A percentile compares a stretch with the other conserved stretches of the same genome.
These are phyloP conservation scores for Ovibos moschatus DNA, from an alignment of 2,113 vertebrate species.

Conservation along the genomic window DNA sequence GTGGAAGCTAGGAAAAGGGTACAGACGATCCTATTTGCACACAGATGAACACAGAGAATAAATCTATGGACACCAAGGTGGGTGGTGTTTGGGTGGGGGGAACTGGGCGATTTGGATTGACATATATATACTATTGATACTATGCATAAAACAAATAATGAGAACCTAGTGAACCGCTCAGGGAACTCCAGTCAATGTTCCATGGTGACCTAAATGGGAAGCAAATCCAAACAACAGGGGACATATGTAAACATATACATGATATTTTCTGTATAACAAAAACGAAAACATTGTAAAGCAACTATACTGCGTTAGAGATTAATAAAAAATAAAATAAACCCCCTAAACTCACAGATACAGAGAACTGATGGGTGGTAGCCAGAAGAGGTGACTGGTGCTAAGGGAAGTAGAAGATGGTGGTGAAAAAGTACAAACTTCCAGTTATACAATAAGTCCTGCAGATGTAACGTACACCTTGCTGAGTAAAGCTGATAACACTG, in stretches of 20 bases:
- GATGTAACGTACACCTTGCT: background rate
- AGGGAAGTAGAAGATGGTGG: background rate
- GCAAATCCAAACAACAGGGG: background rate
- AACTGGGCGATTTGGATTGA: background rate
- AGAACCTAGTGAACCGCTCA: background rate
- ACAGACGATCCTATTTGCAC: background rate
- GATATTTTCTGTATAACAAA: background rate
- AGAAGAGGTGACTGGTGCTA: background rate
- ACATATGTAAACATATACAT: background rate
- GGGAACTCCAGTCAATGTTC: background rate
- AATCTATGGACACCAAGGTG: background rate
- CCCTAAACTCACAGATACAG: background rate
- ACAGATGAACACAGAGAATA: background rate
- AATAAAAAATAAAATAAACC: background rate
- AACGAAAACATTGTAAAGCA: background rate
- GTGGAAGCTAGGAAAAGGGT: background rate
- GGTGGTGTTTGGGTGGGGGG: background rate
- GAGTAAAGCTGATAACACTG: background rate
- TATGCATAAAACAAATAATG: background rate
- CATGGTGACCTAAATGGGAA: background rate
- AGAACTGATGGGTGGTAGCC: background rate
- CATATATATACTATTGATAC: background rate
- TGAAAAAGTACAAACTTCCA: background rate
- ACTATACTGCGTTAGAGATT: background rate
- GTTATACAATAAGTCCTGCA: background rate